These are phyloP conservation scores for Drosophila atripex DNA, from an alignment of 2,888 invertebrate genomes.

Conservation along the genomic window DNA sequence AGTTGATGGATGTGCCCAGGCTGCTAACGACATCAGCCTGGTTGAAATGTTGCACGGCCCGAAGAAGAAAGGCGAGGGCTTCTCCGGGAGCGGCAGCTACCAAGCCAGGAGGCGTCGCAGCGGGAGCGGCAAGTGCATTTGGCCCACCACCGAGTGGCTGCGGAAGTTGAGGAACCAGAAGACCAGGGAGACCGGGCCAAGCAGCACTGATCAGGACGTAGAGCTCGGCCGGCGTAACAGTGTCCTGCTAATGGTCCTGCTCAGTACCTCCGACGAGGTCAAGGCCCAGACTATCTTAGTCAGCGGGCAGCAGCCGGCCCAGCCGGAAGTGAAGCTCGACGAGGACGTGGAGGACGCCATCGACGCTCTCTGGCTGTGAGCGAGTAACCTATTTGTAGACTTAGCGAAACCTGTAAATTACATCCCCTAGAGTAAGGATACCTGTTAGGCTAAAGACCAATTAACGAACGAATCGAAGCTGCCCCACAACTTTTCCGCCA, in stretches of 20 bases:
- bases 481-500: slow-evolving; percentile 50
- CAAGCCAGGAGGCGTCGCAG: slow-evolving; percentile 55
- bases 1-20: slow-evolving; percentile 66
- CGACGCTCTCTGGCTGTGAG: slow-evolving; percentile 68
- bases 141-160: slow-evolving; percentile 73
- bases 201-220: slow-evolving; percentile 5
- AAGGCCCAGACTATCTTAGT: slow-evolving; percentile 71
- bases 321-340: slow-evolving; percentile 32
- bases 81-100: not conserved
- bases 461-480: slow-evolving; percentile 29
- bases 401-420: slow-evolving; percentile 24
- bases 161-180: slow-evolving; percentile 67
- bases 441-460: slow-evolving; percentile 30
- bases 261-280: slow-evolving; percentile 64
- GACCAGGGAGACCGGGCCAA: slow-evolving; percentile 2
- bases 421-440: not conserved
- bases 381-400: not conserved
- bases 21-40: slow-evolving; percentile 69
- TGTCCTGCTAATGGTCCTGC: slow-evolving; percentile 65
- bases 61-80: slow-evolving; percentile 5
- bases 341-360: slow-evolving; percentile 69
- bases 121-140: slow-evolving; percentile 63
- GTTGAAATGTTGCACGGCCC: slow-evolving; percentile 59
- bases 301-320: slow-evolving; percentile 57
- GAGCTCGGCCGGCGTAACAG: slow-evolving; percentile 55